Percentiles rank a stretch among this genome's conserved stretches.
Conservation (phyloP, 2,113 vertebrate species). For the Corvus hawaiiensis region DNA sequence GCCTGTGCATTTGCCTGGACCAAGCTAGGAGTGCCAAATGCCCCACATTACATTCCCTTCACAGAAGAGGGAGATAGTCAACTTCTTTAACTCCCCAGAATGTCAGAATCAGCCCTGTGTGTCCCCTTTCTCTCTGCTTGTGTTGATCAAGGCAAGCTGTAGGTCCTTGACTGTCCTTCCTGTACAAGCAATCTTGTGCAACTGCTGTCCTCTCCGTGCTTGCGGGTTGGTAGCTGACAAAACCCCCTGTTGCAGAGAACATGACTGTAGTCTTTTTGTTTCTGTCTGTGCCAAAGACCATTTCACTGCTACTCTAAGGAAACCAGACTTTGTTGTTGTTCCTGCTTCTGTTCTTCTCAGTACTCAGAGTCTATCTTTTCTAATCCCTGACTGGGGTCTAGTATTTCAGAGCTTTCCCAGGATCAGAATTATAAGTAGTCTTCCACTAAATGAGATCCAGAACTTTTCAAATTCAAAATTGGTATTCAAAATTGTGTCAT, state of each 20-base stretch:
- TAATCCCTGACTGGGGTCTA: background rate
- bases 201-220: background rate
- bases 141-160: background rate
- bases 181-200: rapidly evolving
- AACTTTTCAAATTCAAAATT: background rate
- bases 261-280: background rate
- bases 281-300: background rate
- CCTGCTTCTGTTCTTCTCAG: background rate
- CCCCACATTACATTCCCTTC: background rate
- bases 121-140: background rate
- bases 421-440: background rate
- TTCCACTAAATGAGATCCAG: background rate
- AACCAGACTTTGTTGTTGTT: background rate
- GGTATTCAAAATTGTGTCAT: background rate
- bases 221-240: background rate
- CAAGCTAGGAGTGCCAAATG: background rate
- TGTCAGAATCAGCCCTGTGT: background rate
- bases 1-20: background rate
- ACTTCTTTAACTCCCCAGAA: background rate
- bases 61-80: background rate
- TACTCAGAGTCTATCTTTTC: background rate
- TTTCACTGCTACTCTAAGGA: background rate
- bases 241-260: background rate
- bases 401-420: background rate
- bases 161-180: background rate